Evolutionary conservation across 2,797 vertebrate genomes (phyloP).

Genomic region (Pangasius mekongensis): DNA sequence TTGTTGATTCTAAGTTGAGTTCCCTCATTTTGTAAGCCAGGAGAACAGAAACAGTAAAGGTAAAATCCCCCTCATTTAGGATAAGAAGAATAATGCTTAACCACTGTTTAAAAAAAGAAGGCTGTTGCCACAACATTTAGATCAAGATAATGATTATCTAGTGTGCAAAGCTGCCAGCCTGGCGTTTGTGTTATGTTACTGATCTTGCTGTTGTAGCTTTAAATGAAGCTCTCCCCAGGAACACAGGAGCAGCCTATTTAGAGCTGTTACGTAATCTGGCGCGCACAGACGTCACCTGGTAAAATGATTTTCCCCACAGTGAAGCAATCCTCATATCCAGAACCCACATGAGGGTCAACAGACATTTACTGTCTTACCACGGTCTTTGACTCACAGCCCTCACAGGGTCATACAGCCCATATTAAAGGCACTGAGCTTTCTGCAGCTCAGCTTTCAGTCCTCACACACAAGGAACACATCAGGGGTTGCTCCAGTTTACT

Average conservation of each 20-base stretch:
- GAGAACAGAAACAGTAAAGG: neutral
- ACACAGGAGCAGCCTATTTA: constrained; percentile 49
- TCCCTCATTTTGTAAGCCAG: neutral
- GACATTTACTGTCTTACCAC: neutral
- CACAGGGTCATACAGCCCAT: neutral
- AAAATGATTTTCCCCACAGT: constrained; percentile 7
- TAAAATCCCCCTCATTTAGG: neutral
- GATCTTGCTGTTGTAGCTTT: neutral
- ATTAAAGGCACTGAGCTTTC: neutral
- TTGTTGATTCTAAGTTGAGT: neutral
- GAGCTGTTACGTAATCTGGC: constrained; percentile 48
- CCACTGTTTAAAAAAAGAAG: neutral
- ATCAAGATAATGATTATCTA: neutral
- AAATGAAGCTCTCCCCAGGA: constrained; percentile 3
- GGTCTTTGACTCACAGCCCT: neutral
- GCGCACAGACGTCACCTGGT: neutral
- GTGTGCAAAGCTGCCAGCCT: neutral
- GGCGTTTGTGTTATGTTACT: neutral
- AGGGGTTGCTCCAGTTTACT: neutral
- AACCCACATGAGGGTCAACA: neutral
- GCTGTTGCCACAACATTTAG: neutral
- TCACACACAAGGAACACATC: neutral
- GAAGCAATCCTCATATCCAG: neutral
- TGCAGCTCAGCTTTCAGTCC: neutral
- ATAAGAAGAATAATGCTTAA: neutral